Conservation (phyloP, 1,140 invertebrate genomes). For the Sesamia nonagrioides region DNA sequence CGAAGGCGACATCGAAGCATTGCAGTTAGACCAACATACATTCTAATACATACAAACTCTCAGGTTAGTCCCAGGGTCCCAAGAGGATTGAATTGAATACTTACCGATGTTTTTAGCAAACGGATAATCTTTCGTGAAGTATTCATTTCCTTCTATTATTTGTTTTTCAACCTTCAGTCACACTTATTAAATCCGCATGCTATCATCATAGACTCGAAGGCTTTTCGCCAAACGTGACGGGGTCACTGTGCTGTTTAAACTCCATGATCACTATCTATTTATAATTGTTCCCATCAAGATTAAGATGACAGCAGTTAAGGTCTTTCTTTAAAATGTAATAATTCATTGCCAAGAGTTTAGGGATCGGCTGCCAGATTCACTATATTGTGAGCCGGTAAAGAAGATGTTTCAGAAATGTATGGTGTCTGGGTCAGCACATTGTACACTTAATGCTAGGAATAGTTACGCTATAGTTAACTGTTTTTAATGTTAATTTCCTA, state of each 20-base stretch:
- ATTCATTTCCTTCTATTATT: conserved; percentile 11
- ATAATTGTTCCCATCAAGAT: conserved; percentile 23
- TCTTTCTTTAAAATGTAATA: neutral
- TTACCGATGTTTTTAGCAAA: neutral
- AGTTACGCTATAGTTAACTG: no score
- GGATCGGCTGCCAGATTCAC: no score
- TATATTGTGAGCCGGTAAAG: no score
- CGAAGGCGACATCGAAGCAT: no score
- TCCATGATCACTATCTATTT: neutral
- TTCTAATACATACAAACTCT: neutral
- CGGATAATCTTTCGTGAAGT: neutral
- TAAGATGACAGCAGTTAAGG: neutral
- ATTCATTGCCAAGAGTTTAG: neutral
- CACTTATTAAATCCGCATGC: conserved; percentile 23
- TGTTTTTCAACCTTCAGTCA: conserved; percentile 30
- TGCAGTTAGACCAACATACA: no score
- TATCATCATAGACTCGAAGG: conserved; percentile 10
- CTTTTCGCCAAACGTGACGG: conserved; percentile 14
- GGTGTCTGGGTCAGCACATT: no score
- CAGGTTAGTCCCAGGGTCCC: neutral
- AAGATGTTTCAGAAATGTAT: no score
- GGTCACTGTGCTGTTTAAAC: conserved; percentile 19
- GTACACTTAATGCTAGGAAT: no score
- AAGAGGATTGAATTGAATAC: neutral
- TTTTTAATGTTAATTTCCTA: no score